A percentile compares a stretch with the other conserved stretches of the same genome.
These are phyloP conservation scores for Axea sp. DNA, from an alignment of 2,888 invertebrate genomes.

Conservation along the genomic window DNA sequence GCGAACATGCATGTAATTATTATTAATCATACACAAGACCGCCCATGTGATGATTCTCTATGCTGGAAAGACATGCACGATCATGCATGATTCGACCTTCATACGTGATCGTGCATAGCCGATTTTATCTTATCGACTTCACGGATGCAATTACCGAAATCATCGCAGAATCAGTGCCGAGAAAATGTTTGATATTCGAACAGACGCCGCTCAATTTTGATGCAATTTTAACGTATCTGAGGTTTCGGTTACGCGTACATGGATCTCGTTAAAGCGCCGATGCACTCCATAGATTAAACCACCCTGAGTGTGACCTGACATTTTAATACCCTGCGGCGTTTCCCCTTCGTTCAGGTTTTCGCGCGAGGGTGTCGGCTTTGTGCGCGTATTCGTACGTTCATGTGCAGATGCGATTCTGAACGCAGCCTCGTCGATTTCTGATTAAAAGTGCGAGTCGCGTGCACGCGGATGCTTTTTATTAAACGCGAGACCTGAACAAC, in stretches of 20 bases:
- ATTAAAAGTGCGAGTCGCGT: conserved; percentile 45
- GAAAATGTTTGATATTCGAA: conserved; percentile 26
- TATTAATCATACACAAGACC: conserved; percentile 14
- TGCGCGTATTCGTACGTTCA: background rate
- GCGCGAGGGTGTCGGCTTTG: conserved; percentile 14
- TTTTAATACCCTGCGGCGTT: conserved; percentile 42
- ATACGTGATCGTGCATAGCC: conserved; percentile 42
- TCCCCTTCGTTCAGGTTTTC: conserved; percentile 9
- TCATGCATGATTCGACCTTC: conserved; percentile 40
- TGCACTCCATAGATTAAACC: conserved; percentile 41
- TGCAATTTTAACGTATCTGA: conserved; percentile 28
- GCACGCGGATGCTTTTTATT: conserved; percentile 22
- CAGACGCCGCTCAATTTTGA: conserved; percentile 12
- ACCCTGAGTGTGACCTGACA: conserved; percentile 38
- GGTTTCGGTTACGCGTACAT: conserved; percentile 12
- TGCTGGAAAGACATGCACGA: conserved; percentile 20
- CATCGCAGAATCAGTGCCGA: conserved; percentile 1
- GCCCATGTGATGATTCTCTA: conserved; percentile 2
- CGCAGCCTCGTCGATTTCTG: conserved; percentile 26
- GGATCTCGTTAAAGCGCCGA: conserved; percentile 60
- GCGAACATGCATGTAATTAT: conserved; percentile 10
- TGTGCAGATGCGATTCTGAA: background rate
- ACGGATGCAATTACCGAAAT: conserved; percentile 20
- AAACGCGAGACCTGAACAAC: background rate
- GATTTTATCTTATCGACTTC: conserved; percentile 23